These are phyloP conservation scores for Callyntrura sp. DNA, from an alignment of 2,888 invertebrate species.

Conservation along the genomic window DNA sequence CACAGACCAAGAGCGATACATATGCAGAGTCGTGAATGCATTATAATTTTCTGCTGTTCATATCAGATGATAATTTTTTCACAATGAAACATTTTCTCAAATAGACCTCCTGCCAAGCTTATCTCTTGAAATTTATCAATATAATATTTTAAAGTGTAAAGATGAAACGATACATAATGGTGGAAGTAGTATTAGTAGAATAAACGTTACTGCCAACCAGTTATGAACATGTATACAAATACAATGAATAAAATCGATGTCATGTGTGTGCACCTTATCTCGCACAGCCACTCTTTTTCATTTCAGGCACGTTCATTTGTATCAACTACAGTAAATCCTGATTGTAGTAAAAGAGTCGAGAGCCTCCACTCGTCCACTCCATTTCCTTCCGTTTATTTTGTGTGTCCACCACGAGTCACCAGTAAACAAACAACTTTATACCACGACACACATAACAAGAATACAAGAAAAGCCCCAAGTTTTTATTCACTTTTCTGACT, in stretches of 20 bases:
- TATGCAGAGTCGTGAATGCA: conserved; percentile 47
- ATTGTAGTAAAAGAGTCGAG: conserved; percentile 43
- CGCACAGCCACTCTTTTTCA: background rate
- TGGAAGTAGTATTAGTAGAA: background rate
- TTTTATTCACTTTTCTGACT: conserved; percentile 30
- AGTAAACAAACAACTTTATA: conserved; percentile 38
- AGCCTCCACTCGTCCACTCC: no score
- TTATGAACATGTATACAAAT: no score
- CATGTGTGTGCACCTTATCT: background rate
- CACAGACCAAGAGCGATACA: no score
- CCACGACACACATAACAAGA: background rate
- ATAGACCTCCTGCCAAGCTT: conserved; percentile 61
- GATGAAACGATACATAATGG: conserved; percentile 44
- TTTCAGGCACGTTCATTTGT: conserved; percentile 39
- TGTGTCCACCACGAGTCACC: background rate
- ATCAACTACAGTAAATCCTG: conserved; percentile 51
- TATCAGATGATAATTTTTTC: conserved; percentile 60
- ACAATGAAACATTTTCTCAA: conserved; percentile 60
- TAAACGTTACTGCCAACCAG: background rate
- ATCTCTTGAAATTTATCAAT: conserved; percentile 67
- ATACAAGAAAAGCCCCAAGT: background rate
- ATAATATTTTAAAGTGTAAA: conserved; percentile 61
- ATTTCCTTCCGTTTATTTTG: conserved; percentile 57
- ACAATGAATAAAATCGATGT: no score
- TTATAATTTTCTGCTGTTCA: conserved; percentile 33